Evolutionary conservation across 2,888 invertebrate species (phyloP).

Genomic region (Amblyteles armatorius): DNA sequence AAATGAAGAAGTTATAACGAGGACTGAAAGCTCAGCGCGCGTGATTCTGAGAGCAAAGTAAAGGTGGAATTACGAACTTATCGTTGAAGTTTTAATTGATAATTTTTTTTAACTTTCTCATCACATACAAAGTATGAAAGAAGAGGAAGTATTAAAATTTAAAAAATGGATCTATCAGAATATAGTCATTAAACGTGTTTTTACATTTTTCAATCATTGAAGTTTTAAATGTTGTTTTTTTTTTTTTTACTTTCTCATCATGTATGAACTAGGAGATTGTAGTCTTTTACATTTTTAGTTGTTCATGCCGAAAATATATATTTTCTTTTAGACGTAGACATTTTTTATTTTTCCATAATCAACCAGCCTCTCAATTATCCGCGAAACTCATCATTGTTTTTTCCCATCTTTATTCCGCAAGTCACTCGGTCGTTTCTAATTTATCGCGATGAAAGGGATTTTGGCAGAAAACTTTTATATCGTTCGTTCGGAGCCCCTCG

Average conservation of each 20-base stretch:
- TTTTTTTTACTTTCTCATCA: too few relatives aligned
- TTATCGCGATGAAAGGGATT: slow-evolving; percentile 11
- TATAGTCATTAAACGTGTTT: too few relatives aligned
- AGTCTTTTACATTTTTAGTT: background rate
- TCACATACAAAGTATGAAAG: background rate
- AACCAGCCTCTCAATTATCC: background rate
- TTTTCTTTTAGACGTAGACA: background rate
- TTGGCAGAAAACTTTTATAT: slow-evolving; percentile 1
- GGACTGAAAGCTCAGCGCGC: background rate
- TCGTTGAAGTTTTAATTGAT: background rate
- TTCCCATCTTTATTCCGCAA: background rate
- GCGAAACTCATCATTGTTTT: background rate
- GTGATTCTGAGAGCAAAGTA: background rate
- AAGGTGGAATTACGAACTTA: background rate
- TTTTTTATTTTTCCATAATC: background rate
- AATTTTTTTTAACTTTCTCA: background rate
- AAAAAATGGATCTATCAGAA: background rate
- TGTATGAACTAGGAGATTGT: background rate
- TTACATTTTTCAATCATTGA: too few relatives aligned
- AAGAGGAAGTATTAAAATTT: background rate
- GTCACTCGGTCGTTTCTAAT: background rate
- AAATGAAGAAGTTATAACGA: slow-evolving; percentile 4
- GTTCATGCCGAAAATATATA: background rate
- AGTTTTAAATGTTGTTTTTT: too few relatives aligned
- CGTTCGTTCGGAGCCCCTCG: background rate